Conservation (phyloP, 2,888 invertebrate genomes). For the Eupithecia insigniata region DNA sequence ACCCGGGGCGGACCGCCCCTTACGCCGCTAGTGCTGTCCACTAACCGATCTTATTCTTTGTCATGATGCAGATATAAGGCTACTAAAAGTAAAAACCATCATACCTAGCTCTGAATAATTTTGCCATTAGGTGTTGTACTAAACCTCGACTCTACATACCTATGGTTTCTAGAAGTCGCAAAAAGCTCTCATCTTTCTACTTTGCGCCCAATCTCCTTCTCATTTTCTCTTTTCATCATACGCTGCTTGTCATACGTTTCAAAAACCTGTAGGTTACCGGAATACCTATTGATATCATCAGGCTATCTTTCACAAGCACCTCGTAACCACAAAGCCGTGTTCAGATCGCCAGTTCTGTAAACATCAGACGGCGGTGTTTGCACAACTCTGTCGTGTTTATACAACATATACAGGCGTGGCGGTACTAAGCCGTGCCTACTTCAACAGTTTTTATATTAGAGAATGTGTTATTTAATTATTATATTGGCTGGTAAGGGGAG, state of each 20-base stretch:
- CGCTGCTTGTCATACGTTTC: not conserved
- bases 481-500: not conserved
- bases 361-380: constrained; percentile 57
- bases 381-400: constrained; percentile 53
- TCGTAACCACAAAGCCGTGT: constrained; percentile 16
- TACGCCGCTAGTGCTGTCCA: no score
- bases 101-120: no score
- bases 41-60: no score
- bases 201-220: no score
- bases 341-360: constrained; percentile 51
- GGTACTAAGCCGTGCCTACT: constrained; percentile 47
- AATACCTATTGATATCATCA: not conserved
- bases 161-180: no score
- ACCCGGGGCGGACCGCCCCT: no score
- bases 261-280: not conserved
- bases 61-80: no score
- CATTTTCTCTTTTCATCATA: not conserved
- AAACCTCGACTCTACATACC: no score
- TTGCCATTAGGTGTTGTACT: no score
- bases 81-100: no score
- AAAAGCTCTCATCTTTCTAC: no score
- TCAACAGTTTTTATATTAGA: constrained; percentile 15
- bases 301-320: not conserved
- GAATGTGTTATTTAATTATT: constrained; percentile 1
- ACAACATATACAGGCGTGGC: constrained; percentile 60